These are phyloP conservation scores for Pangasius macronema DNA, from an alignment of 2,797 vertebrate genomes.

Conservation along the genomic window DNA sequence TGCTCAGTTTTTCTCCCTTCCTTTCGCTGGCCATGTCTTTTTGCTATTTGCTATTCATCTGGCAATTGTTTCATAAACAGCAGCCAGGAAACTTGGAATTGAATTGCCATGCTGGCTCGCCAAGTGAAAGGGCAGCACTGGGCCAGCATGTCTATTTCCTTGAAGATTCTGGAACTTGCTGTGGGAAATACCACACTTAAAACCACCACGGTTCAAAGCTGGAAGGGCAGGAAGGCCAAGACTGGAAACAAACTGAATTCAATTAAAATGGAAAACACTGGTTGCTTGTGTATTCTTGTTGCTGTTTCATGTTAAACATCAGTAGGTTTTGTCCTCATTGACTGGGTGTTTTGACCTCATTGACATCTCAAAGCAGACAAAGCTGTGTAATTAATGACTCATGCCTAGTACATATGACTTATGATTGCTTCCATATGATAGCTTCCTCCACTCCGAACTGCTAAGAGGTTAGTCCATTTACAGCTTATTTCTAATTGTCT, in stretches of 20 bases:
- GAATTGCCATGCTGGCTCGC: constrained; percentile 57
- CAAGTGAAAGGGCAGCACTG: constrained; percentile 45
- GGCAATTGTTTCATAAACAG: constrained; percentile 62
- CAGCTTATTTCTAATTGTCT: not conserved
- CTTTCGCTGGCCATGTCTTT: constrained; percentile 51
- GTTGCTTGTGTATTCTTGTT: not conserved
- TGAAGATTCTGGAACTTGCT: constrained; percentile 33
- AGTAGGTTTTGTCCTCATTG: not conserved
- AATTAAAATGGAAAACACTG: not conserved
- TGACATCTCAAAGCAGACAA: constrained; percentile 7
- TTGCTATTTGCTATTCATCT: constrained; percentile 50
- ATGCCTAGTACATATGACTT: not conserved
- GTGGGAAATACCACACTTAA: constrained; percentile 54
- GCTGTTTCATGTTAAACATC: not conserved
- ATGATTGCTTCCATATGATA: constrained; percentile 9
- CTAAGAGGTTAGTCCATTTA: constrained; percentile 6
- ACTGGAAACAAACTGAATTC: constrained; percentile 6
- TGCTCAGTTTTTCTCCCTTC: constrained; percentile 5
- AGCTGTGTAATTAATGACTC: constrained; percentile 16
- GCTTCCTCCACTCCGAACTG: not conserved
- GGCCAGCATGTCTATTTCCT: constrained; percentile 50
- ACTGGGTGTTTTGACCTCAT: not conserved
- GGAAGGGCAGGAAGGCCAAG: not conserved
- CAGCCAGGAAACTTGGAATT: constrained; percentile 64
- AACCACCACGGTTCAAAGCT: constrained; percentile 14